Evolutionary conservation across 1,140 invertebrate species (phyloP).

Genomic region (Pomacea maculata): DNA sequence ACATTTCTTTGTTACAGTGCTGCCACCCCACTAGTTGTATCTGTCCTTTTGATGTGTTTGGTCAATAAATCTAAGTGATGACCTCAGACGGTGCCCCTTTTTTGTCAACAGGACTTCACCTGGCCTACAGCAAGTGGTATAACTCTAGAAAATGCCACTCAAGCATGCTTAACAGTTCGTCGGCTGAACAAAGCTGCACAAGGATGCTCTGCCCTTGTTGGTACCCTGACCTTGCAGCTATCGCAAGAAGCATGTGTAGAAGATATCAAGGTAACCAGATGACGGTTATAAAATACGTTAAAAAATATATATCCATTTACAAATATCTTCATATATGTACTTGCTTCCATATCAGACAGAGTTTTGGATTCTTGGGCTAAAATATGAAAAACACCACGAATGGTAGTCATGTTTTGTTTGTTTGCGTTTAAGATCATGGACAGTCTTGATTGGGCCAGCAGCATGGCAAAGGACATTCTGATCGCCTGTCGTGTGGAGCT

Average conservation of each 20-base stretch:
- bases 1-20: background rate
- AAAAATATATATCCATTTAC: background rate
- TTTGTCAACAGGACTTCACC: slow-evolving; percentile 29
- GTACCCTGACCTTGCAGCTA: slow-evolving; percentile 3
- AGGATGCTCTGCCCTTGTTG: slow-evolving; percentile 31
- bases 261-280: slow-evolving; percentile 41
- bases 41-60: background rate
- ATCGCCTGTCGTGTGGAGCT: slow-evolving; percentile 30
- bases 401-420: background rate
- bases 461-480: slow-evolving; percentile 28
- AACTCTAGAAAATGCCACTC: slow-evolving; percentile 33
- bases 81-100: background rate
- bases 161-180: slow-evolving; percentile 29
- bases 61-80: background rate
- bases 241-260: slow-evolving; percentile 35
- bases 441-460: slow-evolving; percentile 27
- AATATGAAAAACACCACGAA: background rate
- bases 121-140: slow-evolving; percentile 48
- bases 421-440: slow-evolving; percentile 38
- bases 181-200: slow-evolving; percentile 13
- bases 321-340: too few relatives aligned
- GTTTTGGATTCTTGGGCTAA: too few relatives aligned
- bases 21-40: background rate
- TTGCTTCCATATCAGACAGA: too few relatives aligned
- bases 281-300: background rate